phyloP scores from a whole-genome alignment of 2,888 invertebrate genomes.

The Tridacna crocea region DNA sequence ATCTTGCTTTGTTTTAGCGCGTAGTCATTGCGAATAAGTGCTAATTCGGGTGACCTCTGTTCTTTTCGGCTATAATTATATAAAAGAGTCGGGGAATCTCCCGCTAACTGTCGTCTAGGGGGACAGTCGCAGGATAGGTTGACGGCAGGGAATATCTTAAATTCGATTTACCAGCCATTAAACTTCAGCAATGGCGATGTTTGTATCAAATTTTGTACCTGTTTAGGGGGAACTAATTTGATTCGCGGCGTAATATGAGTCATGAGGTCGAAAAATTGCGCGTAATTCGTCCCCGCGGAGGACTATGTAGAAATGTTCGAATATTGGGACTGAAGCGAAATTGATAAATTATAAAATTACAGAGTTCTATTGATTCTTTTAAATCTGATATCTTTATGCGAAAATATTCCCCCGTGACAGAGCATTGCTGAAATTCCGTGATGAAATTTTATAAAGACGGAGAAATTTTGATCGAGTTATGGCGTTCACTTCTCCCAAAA shows the following conservation, averaged over 20 bases:
- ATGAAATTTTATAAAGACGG: slow-evolving; percentile 31
- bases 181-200: slow-evolving; percentile 52
- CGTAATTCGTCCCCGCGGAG: slow-evolving; percentile 51
- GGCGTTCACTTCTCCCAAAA: slow-evolving; percentile 35
- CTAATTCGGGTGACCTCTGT: slow-evolving; percentile 54
- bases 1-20: slow-evolving; percentile 48
- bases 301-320: slow-evolving; percentile 33
- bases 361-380: slow-evolving; percentile 39
- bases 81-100: slow-evolving; percentile 44
- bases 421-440: slow-evolving; percentile 29
- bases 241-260: slow-evolving; percentile 57
- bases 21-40: slow-evolving; percentile 34
- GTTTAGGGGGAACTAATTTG: slow-evolving; percentile 56
- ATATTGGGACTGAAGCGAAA: slow-evolving; percentile 44
- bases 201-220: slow-evolving; percentile 63
- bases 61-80: slow-evolving; percentile 49
- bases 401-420: slow-evolving; percentile 22
- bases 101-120: slow-evolving; percentile 47
- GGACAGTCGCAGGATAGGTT: slow-evolving; percentile 22
- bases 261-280: slow-evolving; percentile 53
- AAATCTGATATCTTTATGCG: slow-evolving; percentile 38
- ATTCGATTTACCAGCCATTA: slow-evolving; percentile 48
- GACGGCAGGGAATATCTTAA: slow-evolving; percentile 49
- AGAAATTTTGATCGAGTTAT: slow-evolving; percentile 44
- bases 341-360: slow-evolving; percentile 48